Conservation (phyloP, 2,797 vertebrate genomes). For the Rousettus madagascariensis region DNA sequence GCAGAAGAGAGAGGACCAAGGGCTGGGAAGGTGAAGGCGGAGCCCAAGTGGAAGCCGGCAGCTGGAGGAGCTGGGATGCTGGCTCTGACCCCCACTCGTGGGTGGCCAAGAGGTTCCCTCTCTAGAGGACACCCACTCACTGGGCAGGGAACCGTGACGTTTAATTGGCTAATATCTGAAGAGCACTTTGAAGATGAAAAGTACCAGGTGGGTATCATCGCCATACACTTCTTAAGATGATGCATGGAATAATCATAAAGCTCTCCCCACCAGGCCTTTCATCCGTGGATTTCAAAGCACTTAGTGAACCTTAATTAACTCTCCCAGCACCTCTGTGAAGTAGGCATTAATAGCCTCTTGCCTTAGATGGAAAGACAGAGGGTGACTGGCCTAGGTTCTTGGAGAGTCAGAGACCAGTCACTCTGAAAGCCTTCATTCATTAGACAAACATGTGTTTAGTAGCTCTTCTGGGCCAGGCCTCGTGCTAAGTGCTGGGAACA, state of each 20-base stretch:
- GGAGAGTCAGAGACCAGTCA: conserved; percentile 19
- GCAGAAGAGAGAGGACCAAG: neutral
- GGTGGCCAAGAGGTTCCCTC: neutral
- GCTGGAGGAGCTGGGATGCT: neutral
- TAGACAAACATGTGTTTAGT: fast-evolving
- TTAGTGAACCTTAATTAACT: conserved; percentile 77
- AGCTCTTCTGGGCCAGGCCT: neutral
- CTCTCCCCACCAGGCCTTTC: conserved; percentile 75
- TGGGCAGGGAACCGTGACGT: conserved; percentile 57
- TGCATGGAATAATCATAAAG: conserved; percentile 74
- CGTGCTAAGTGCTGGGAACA: fast-evolving
- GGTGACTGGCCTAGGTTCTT: conserved; percentile 38
- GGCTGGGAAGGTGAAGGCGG: neutral
- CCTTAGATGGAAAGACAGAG: conserved; percentile 41
- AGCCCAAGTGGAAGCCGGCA: neutral
- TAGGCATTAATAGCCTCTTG: conserved; percentile 71
- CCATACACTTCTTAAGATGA: conserved; percentile 72
- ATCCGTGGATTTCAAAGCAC: conserved; percentile 79
- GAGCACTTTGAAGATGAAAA: conserved; percentile 79
- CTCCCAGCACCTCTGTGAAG: conserved; percentile 73
- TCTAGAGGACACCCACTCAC: conserved; percentile 57
- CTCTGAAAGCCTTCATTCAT: neutral
- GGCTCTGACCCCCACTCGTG: neutral
- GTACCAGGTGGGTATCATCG: conserved; percentile 72
- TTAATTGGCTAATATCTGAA: conserved; percentile 71